These are phyloP conservation scores for Pteruthius melanotis DNA, from an alignment of 2,113 vertebrate genomes.

Conservation along the genomic window DNA sequence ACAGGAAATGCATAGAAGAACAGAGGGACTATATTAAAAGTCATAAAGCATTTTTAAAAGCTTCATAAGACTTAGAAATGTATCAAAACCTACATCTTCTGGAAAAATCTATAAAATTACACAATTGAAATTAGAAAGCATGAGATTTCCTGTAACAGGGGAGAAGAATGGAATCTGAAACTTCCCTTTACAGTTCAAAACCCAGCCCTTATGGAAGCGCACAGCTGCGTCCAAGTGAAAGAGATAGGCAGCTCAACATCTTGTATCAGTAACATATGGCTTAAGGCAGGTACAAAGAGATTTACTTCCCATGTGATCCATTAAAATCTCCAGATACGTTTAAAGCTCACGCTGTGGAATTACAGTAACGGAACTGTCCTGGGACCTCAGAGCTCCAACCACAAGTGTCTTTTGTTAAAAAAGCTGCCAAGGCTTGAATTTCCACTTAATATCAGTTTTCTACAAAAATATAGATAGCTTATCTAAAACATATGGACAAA, in stretches of 20 bases:
- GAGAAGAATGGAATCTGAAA: slow-evolving; percentile 13
- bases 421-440: slow-evolving; percentile 16
- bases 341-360: slow-evolving; percentile 19
- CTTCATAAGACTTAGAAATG: slow-evolving; percentile 27
- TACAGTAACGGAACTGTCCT: slow-evolving; percentile 24
- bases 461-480: slow-evolving; percentile 12
- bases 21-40: neutral
- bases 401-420: slow-evolving; percentile 46
- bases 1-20: neutral
- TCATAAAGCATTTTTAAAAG: slow-evolving; percentile 14
- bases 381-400: neutral
- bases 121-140: neutral
- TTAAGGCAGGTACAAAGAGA: slow-evolving; percentile 44
- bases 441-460: slow-evolving; percentile 16
- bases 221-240: slow-evolving; percentile 17
- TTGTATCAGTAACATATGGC: slow-evolving; percentile 35
- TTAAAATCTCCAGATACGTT: slow-evolving; percentile 22
- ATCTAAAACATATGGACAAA: slow-evolving; percentile 53
- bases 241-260: slow-evolving; percentile 34
- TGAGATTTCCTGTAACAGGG: neutral
- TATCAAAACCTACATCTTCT: neutral
- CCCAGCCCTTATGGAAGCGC: neutral
- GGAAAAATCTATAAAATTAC: neutral
- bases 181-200: neutral
- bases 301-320: slow-evolving; percentile 26